Base-by-base conservation (phyloP, 2,888 invertebrate species). In the Bembecia ichneumoniformis region DNA sequence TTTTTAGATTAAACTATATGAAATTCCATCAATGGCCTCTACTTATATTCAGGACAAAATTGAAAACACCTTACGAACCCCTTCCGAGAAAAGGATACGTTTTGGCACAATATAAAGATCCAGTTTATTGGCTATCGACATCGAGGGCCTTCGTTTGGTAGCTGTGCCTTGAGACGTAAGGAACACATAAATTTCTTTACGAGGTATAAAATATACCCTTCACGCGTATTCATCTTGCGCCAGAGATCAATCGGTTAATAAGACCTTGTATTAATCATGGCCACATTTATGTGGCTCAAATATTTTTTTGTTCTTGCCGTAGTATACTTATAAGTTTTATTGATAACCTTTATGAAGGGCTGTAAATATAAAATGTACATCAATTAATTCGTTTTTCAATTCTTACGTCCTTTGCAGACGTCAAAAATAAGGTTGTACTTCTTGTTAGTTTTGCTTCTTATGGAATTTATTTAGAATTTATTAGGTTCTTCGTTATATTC, bases 141-240 rank as follows among this genome's bases (percentile, higher is more conserved):
- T 74, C 58, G 71, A 66, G 9, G 28, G 66, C 60, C 58, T 44
- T 44, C 62, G 58, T 13, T n/a, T n/a, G 40, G 40, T 28, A 40
- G 14, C 40, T 40, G 4, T 40, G 28, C 28, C 28, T 28, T 64
- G 58, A 47, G 68, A 66, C 64, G 68, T 64, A 62, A 58, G 56
- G 60, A 56, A 62, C 71, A 71, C 75, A 75, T 82, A 83, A 81
- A 82, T 73, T 74, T 68, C 73, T 81, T 81, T 81, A 83, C 77
- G 82, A 79, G 77, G 74, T 75, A 80, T 80, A 82, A 82, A 78
- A 82, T 28, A 74, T 73, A 73, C 71, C 68, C 65, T 68, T 61
- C 64, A 61, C 66, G 56, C 44, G 65, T 64, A 67, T 64, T 60
- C 65, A 66, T 67, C 65, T 62, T 62, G 59, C 60, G 58, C 60